Conservation (phyloP, 2,113 vertebrate species). For the Gila orcuttii region DNA sequence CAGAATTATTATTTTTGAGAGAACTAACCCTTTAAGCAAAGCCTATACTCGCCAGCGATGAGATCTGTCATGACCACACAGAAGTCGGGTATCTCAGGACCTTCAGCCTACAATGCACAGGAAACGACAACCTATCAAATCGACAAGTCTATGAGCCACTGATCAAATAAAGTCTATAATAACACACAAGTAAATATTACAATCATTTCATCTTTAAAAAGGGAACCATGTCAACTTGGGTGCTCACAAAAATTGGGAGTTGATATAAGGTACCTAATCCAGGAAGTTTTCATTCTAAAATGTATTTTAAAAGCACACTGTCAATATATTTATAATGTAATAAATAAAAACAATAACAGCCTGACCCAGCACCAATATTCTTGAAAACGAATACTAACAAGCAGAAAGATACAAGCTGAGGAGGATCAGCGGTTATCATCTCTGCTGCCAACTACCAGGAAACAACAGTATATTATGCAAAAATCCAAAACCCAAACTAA, state of each 20-base stretch:
- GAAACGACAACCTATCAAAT: conserved; percentile 13
- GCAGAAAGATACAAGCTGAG: background rate
- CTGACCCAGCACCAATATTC: background rate
- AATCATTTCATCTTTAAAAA: background rate
- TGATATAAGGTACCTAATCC: too few species aligned
- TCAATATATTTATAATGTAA: background rate
- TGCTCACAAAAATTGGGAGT: background rate
- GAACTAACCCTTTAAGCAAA: background rate
- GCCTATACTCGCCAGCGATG: background rate
- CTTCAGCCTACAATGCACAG: conserved; percentile 23
- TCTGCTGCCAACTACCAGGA: background rate
- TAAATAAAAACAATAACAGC: background rate
- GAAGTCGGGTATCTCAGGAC: background rate
- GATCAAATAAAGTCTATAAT: background rate
- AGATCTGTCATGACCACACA: conserved; percentile 17
- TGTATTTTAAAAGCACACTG: background rate
- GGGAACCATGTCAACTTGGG: background rate
- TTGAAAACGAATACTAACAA: background rate
- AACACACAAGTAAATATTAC: background rate
- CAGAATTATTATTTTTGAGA: too few species aligned
- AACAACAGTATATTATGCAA: background rate
- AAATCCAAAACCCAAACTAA: background rate
- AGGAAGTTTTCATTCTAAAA: too few species aligned
- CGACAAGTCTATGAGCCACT: background rate
- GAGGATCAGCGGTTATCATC: background rate